phyloP scores from a whole-genome alignment of 2,888 invertebrate genomes.

The Trichopoda pennipes region DNA sequence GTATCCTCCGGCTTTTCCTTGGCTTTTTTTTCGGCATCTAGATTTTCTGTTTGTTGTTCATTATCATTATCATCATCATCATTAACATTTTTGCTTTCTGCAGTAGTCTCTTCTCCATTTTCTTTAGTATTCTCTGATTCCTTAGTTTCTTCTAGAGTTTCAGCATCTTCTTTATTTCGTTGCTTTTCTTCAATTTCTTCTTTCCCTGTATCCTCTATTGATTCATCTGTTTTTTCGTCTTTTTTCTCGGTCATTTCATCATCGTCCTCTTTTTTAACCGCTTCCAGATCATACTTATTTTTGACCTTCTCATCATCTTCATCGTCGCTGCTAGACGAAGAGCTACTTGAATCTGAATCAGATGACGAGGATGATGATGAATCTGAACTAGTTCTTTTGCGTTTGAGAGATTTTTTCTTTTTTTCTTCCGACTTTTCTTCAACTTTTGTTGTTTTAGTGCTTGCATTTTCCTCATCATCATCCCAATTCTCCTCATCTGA shows the following conservation, averaged over 20 bases:
- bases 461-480: conserved; percentile 76
- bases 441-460: conserved; percentile 75
- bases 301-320: conserved; percentile 80
- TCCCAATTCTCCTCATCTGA: conserved; percentile 77
- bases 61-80: conserved; percentile 26
- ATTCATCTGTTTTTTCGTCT: conserved; percentile 47
- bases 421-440: conserved; percentile 66
- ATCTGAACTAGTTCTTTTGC: conserved; percentile 74
- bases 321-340: conserved; percentile 77
- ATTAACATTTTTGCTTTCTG: conserved; percentile 16
- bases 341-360: conserved; percentile 76
- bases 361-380: conserved; percentile 75
- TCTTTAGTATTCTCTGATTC: conserved; percentile 39
- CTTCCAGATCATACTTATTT: conserved; percentile 76
- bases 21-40: conserved; percentile 38
- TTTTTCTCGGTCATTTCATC: conserved; percentile 75
- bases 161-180: conserved; percentile 17
- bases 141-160: conserved; percentile 49
- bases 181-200: conserved; percentile 74
- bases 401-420: conserved; percentile 70
- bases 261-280: conserved; percentile 76
- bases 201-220: conserved; percentile 75
- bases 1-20: conserved; percentile 78
- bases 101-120: conserved; percentile 38
- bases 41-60: conserved; percentile 29